These are phyloP conservation scores for Peromyscus melanophrys DNA, from an alignment of 2,797 vertebrate species.

Conservation along the genomic window DNA sequence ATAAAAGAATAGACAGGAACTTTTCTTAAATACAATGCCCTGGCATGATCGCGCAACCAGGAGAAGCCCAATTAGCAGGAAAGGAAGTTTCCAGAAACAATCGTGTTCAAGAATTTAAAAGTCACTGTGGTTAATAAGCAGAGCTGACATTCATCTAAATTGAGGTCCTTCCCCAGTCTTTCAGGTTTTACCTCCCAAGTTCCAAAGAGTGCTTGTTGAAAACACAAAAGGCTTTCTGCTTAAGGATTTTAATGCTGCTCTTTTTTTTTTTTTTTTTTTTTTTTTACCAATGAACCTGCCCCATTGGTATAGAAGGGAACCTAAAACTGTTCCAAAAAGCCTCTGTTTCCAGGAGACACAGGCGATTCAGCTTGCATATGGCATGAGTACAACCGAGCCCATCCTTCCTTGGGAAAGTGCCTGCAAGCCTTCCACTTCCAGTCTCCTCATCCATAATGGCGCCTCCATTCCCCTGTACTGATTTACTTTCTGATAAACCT, in stretches of 20 bases:
- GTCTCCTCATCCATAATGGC: not conserved
- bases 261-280: not conserved
- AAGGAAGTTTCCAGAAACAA: not conserved
- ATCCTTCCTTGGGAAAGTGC: not conserved
- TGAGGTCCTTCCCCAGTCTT: no score
- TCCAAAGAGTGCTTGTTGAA: not conserved
- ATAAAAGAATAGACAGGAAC: not conserved
- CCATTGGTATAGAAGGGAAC: not conserved
- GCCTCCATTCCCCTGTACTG: no score
- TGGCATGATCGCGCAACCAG: not conserved
- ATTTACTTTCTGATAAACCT: not conserved
- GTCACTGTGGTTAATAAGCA: not conserved
- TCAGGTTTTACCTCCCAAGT: not conserved
- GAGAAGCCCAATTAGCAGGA: not conserved
- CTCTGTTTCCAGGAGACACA: not conserved
- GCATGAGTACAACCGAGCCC: not conserved
- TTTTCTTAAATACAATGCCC: not conserved
- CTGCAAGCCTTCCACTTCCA: not conserved
- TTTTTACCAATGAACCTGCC: not conserved
- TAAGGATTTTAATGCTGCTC: not conserved
- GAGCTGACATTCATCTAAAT: not conserved
- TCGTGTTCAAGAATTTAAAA: not conserved
- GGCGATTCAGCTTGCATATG: not conserved
- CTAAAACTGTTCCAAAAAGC: not conserved
- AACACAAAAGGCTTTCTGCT: not conserved